Base-by-base conservation (phyloP, 2,888 invertebrate species). In the Geophilus truncorum region DNA sequence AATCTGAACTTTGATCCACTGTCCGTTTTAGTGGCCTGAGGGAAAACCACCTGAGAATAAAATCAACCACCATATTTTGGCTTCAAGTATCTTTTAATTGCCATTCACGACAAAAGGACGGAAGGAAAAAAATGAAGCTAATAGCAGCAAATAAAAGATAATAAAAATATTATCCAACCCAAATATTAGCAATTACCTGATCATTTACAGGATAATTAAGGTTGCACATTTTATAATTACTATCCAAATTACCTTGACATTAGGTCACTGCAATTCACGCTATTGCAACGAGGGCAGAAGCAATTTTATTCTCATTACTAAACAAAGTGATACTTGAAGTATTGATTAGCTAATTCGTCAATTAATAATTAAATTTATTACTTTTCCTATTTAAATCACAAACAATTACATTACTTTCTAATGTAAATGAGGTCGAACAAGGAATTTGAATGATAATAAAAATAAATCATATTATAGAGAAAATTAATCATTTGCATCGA, bases 121-220 rank as follows among this genome's bases (percentile, higher is more conserved):
- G n/a, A 23, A 62, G 25, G 25, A 25, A 23, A 23, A 62, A 25
- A 25, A 62, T 15, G 7, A 40, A 1, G n/a, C n/a, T 57, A 23
- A 57, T 21, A 18, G 2, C 57, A 57, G 18, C 23, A 1, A 62
- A 62, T 28, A 62, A 45, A 45, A 25, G 9, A 62, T 62, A 62
- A 62, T 62, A 62, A 62, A 62, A 28, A 62, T 62, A 62, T 62
- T 62, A 62, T 28, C 25, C 62, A 62, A 62, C 62, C 23, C 62
- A 62, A 12, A 23, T 62, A 62, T 62, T 62, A 28, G 62, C 62
- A 62, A 62, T 62, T 62, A 62, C 62, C 62, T 62, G 62, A 62
- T 62, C 62, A 62, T 62, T 62, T 62, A 62, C 62, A 62, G 62
- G 62, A 62, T 62, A 62, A 62, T 62, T 62, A 62, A 62, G 62